Evolutionary conservation across 2,888 invertebrate species (phyloP), one percentile per base, ranked within the genome.

Genomic region (Dioctria rufipes): DNA sequence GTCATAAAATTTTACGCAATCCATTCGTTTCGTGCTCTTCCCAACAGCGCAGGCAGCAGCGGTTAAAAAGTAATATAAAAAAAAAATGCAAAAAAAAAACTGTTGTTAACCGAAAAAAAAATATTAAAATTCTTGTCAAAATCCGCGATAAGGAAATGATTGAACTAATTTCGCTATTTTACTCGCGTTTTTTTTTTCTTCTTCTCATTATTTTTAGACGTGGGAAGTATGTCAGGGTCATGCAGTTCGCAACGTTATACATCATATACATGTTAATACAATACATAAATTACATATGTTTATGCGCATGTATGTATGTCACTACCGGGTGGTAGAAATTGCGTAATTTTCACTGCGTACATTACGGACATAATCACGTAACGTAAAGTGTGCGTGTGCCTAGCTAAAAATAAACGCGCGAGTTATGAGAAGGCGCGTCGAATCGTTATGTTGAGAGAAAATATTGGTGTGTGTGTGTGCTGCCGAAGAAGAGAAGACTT

Each of bases 151-250:
- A 69, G 37, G 69, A 37, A 39, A 49, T 39, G 69, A 49, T 67
- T 49, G 49, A 49, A 69, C 37, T 37, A 49, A 42, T 69, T 25
- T 69, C 49, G 51, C 51, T 25, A 25, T 25, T 25, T 69, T 58
- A 58, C 8, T 6, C 5, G 58, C 25, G 5, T 25, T 25, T 61
- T 65, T 65, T 65, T 25, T 42, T 25, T 2, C 25, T 25, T 25
- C 25, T 25, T 25, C 25, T 25, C 25, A 25, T 25, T 67, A 51
- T 69, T 69, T 69, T 69, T 69, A 69, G 49, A 39, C 69, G 69
- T 69, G 69, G 51, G 69, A 69, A 69, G 37, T 69, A 49, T 69
- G 69, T 69, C 69, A 69, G 49, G 69, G 69, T 69, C 69, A 69
- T 11, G 3, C 5, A 69, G 3, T 46, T 46, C 49, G 49, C 69